Evolutionary conservation across 2,888 invertebrate species (phyloP).

Genomic region (Hyppa rectilinea): DNA sequence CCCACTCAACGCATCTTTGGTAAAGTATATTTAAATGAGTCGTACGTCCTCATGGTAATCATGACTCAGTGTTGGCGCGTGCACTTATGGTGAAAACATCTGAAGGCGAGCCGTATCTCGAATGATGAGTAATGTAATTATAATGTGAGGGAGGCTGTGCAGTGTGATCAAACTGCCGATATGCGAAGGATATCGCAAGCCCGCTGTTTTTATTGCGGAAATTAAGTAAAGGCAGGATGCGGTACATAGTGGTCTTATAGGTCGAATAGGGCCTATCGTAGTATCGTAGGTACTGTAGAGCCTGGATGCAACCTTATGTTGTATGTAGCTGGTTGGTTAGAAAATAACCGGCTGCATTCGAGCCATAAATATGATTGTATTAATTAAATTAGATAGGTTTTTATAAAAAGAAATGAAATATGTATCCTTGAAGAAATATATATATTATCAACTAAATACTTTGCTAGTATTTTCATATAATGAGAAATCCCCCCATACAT

Average conservation of each 20-base stretch:
- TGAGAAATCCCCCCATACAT: too few relatives aligned
- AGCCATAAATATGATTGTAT: too few relatives aligned
- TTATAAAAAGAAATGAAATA: too few relatives aligned
- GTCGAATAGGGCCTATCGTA: neutral
- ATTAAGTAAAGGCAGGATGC: conserved; percentile 3
- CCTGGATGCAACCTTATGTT: too few relatives aligned
- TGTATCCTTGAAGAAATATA: too few relatives aligned
- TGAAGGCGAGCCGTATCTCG: conserved; percentile 73
- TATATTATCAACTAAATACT: too few relatives aligned
- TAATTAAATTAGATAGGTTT: too few relatives aligned
- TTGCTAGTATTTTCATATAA: too few relatives aligned
- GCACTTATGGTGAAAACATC: conserved; percentile 83
- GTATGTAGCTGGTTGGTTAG: too few relatives aligned
- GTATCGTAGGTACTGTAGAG: too few relatives aligned
- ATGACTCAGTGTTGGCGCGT: conserved; percentile 72
- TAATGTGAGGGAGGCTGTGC: conserved; percentile 58
- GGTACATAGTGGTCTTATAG: conserved; percentile 10
- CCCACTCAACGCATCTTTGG: conserved; percentile 56
- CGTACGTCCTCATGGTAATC: conserved; percentile 69
- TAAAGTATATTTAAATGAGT: conserved; percentile 67
- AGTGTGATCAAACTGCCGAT: conserved; percentile 52
- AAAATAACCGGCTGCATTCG: too few relatives aligned
- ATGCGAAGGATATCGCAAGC: conserved; percentile 52
- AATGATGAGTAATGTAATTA: conserved; percentile 71
- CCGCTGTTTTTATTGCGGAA: conserved; percentile 44